Evolutionary conservation across 2,888 invertebrate species (phyloP).

Genomic region (Folsomia manolachei): DNA sequence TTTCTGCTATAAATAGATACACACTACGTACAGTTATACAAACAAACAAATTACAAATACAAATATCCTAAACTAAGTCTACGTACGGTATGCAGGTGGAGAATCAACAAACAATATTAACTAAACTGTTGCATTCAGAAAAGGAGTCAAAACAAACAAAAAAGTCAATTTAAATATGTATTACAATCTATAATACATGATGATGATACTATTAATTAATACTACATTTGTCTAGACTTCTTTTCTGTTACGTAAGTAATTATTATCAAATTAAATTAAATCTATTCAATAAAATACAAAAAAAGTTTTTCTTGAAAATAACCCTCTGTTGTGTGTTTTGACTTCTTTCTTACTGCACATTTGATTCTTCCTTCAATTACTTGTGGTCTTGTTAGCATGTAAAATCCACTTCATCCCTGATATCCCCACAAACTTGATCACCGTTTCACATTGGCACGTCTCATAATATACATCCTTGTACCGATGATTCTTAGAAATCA

Average conservation of each 20-base stretch:
- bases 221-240: slow-evolving; percentile 14
- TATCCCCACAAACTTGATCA: too few relatives aligned
- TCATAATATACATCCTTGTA: too few relatives aligned
- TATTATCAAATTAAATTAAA: slow-evolving; percentile 14
- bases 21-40: too few relatives aligned
- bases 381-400: too few relatives aligned
- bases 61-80: slow-evolving; percentile 8
- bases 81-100: not conserved
- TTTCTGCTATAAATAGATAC: not conserved
- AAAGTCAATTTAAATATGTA: slow-evolving; percentile 24
- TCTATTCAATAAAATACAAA: slow-evolving; percentile 22
- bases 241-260: slow-evolving; percentile 19
- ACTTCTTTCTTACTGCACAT: slow-evolving; percentile 22
- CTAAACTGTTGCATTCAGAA: slow-evolving; percentile 18
- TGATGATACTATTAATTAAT: slow-evolving; percentile 13
- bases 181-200: slow-evolving; percentile 13
- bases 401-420: too few relatives aligned
- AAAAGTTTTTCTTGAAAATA: slow-evolving; percentile 8
- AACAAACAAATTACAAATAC: slow-evolving; percentile 3
- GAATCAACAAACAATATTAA: not conserved
- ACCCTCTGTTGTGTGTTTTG: slow-evolving; percentile 16
- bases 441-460: too few relatives aligned
- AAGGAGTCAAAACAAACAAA: slow-evolving; percentile 26
- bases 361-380: too few relatives aligned
- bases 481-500: too few relatives aligned